Percentiles rank a stretch among this genome's conserved stretches.
These are phyloP conservation scores for Leptonema lineaticorne DNA, from an alignment of 1,140 invertebrate genomes.

Conservation along the genomic window DNA sequence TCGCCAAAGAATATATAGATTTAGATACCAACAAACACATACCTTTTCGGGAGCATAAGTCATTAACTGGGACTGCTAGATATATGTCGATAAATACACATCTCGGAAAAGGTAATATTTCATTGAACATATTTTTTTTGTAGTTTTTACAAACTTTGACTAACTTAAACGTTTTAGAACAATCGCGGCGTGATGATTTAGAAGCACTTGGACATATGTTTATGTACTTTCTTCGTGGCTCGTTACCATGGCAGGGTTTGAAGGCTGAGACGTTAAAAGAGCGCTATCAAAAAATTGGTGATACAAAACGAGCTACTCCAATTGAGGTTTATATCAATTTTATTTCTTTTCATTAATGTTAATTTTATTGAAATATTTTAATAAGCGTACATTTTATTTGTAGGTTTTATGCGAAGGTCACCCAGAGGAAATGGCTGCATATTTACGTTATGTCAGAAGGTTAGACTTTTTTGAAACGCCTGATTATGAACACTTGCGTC, in stretches of 20 bases:
- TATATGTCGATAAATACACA: slow-evolving; percentile 99
- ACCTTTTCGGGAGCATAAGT: slow-evolving; percentile 99
- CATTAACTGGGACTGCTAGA: slow-evolving; percentile 94
- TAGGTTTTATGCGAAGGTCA: slow-evolving; percentile 93
- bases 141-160: not conserved
- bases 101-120: slow-evolving; percentile 87
- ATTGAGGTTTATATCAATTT: slow-evolving; percentile 68
- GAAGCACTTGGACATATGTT: slow-evolving; percentile 99
- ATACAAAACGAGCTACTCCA: slow-evolving; percentile 96
- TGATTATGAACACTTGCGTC: slow-evolving; percentile 97
- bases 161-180: slow-evolving; percentile 69
- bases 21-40: slow-evolving; percentile 99
- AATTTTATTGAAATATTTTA: not conserved
- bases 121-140: not conserved
- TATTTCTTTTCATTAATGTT: slow-evolving; percentile 32
- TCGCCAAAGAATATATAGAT: slow-evolving; percentile 99
- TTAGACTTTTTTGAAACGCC: slow-evolving; percentile 99
- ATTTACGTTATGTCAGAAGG: slow-evolving; percentile 94
- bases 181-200: slow-evolving; percentile 98
- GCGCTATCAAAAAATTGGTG: slow-evolving; percentile 99
- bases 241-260: slow-evolving; percentile 98
- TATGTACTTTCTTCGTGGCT: slow-evolving; percentile 99
- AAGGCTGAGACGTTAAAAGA: slow-evolving; percentile 99
- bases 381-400: not conserved
- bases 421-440: slow-evolving; percentile 96